Conservation (phyloP, 2,797 vertebrate genomes). For the Sebastes minor region DNA sequence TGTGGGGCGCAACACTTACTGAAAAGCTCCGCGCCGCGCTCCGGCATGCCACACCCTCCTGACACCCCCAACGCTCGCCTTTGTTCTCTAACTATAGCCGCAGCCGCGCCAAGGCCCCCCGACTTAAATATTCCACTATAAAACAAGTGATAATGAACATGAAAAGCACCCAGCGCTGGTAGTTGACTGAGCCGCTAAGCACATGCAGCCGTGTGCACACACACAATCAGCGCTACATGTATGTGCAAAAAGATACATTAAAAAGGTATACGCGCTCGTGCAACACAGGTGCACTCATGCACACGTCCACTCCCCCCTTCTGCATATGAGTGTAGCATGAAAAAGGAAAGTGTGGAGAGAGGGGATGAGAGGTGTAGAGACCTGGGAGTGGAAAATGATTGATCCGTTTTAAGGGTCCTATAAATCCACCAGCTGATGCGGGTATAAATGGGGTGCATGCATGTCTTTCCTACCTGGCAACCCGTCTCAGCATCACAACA, state of each 20-base stretch:
- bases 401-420: conserved; percentile 78
- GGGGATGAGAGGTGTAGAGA: conserved; percentile 64
- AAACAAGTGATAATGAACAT: conserved; percentile 84
- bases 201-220: conserved; percentile 45
- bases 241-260: conserved; percentile 34
- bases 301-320: conserved; percentile 1
- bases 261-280: conserved; percentile 35
- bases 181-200: conserved; percentile 72
- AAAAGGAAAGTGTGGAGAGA: conserved; percentile 71
- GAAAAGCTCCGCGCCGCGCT: conserved; percentile 74
- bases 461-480: conserved; percentile 80
- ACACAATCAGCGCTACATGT: conserved; percentile 34
- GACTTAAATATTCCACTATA: conserved; percentile 84
- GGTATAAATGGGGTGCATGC: conserved; percentile 71
- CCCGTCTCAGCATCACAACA: conserved; percentile 71
- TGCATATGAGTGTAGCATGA: conserved; percentile 50
- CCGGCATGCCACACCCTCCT: conserved; percentile 75
- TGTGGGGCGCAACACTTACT: conserved; percentile 81
- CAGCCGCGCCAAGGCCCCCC: conserved; percentile 76
- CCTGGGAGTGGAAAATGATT: conserved; percentile 80
- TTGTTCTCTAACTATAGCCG: conserved; percentile 85
- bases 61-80: conserved; percentile 73
- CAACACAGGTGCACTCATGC: conserved; percentile 53
- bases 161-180: conserved; percentile 73
- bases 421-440: conserved; percentile 79